phyloP scores from a whole-genome alignment of 2,888 invertebrate species.

The Heteromurus nitidus region DNA sequence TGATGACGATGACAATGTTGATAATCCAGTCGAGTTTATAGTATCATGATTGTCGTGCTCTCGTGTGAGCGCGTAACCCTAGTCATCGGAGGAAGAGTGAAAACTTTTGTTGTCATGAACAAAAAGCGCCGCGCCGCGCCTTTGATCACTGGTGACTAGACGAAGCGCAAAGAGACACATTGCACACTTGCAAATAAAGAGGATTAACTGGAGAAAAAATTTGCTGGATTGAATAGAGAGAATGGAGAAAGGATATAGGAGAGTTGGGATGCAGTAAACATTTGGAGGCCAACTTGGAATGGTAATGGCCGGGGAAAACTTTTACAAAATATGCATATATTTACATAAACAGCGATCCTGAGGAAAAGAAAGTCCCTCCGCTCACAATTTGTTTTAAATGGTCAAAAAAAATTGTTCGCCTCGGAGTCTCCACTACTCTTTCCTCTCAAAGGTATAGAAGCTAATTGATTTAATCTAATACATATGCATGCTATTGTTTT shows the following conservation, averaged over 20 bases:
- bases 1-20: slow-evolving; percentile 26
- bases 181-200: no score
- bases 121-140: no score
- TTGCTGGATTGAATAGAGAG: not conserved
- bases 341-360: slow-evolving; percentile 25
- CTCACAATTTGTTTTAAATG: slow-evolving; percentile 32
- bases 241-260: not conserved
- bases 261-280: slow-evolving; percentile 17
- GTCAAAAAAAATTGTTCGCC: slow-evolving; percentile 29
- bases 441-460: slow-evolving; percentile 21
- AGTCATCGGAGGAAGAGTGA: slow-evolving; percentile 28
- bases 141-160: no score
- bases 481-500: slow-evolving; percentile 45
- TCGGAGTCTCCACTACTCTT: slow-evolving; percentile 20
- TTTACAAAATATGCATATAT: slow-evolving; percentile 35
- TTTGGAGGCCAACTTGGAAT: slow-evolving; percentile 33
- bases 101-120: slow-evolving; percentile 5
- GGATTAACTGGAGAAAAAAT: not conserved
- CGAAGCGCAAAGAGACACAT: no score
- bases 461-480: slow-evolving; percentile 62
- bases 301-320: slow-evolving; percentile 40
- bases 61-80: slow-evolving; percentile 27
- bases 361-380: slow-evolving; percentile 5
- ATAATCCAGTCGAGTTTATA: slow-evolving; percentile 43
- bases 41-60: not conserved